Evolutionary conservation across 2,888 invertebrate species (phyloP).

Genomic region (Protonemura montana): DNA sequence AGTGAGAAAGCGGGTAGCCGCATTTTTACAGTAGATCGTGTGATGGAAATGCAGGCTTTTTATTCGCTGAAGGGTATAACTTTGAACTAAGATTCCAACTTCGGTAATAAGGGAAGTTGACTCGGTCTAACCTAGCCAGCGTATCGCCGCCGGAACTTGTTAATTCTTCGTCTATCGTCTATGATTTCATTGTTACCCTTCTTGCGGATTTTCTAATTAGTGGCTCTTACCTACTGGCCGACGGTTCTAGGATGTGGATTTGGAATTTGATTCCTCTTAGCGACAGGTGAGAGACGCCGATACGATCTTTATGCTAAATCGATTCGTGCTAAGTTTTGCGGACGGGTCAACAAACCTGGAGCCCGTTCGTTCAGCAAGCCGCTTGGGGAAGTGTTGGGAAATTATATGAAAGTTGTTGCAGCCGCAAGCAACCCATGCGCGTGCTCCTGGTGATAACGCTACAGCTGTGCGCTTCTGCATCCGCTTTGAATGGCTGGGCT

Average conservation of each 20-base stretch:
- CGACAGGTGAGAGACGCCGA: background rate
- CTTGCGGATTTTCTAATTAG: slow-evolving; percentile 15
- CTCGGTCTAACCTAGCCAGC: background rate
- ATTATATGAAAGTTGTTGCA: no score
- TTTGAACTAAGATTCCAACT: background rate
- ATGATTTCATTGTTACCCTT: slow-evolving; percentile 19
- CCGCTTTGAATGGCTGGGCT: no score
- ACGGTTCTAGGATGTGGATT: background rate
- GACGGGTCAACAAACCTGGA: background rate
- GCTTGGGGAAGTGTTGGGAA: no score
- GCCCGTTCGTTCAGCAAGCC: no score
- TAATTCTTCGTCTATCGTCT: background rate
- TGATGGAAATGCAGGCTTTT: background rate
- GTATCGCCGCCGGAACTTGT: slow-evolving; percentile 19
- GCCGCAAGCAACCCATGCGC: no score
- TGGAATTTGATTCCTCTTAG: background rate
- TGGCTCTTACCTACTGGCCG: background rate
- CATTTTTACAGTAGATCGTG: background rate
- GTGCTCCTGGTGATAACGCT: no score
- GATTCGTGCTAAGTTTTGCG: background rate
- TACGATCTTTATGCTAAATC: background rate
- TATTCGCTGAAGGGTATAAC: background rate
- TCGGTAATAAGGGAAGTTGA: background rate
- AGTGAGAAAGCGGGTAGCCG: background rate
- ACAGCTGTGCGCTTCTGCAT: no score